These are phyloP conservation scores for Geotrypetes seraphini DNA, from an alignment of 2,797 vertebrate species.

Conservation along the genomic window DNA sequence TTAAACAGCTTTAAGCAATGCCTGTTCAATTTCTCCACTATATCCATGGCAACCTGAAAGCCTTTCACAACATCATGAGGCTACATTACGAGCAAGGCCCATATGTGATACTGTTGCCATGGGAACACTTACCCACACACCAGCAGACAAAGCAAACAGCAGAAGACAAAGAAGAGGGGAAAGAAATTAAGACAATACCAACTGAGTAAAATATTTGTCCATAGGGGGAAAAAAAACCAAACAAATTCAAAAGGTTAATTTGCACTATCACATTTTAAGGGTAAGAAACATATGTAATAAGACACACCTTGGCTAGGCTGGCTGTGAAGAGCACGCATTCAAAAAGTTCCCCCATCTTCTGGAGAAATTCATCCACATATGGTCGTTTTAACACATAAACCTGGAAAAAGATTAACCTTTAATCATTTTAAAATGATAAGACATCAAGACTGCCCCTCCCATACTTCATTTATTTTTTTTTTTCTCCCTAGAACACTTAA, in stretches of 20 bases:
- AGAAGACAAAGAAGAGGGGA: constrained; percentile 41
- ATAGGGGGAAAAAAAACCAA: background rate
- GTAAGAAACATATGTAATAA: background rate
- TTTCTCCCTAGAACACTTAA: too few species aligned
- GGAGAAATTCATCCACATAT: constrained; percentile 91
- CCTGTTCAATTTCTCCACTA: constrained; percentile 35
- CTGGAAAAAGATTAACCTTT: constrained; percentile 42
- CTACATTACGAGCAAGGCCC: constrained; percentile 47
- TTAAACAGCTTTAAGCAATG: constrained; percentile 11
- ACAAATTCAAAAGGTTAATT: background rate
- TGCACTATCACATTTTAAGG: background rate
- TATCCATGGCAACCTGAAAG: constrained; percentile 57
- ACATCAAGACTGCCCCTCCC: too few species aligned
- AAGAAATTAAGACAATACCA: constrained; percentile 42
- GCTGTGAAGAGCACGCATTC: constrained; percentile 97
- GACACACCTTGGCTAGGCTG: constrained; percentile 86
- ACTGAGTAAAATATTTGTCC: background rate
- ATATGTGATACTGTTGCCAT: constrained; percentile 57
- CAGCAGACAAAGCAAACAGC: constrained; percentile 58
- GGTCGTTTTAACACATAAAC: constrained; percentile 95
- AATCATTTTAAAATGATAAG: too few species aligned
- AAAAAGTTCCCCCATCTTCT: constrained; percentile 94
- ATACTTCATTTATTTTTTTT: too few species aligned
- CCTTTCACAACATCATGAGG: constrained; percentile 49
- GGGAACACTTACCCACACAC: constrained; percentile 70